Conservation (phyloP, 2,113 vertebrate genomes). For the Cyanoliseus patagonus region DNA sequence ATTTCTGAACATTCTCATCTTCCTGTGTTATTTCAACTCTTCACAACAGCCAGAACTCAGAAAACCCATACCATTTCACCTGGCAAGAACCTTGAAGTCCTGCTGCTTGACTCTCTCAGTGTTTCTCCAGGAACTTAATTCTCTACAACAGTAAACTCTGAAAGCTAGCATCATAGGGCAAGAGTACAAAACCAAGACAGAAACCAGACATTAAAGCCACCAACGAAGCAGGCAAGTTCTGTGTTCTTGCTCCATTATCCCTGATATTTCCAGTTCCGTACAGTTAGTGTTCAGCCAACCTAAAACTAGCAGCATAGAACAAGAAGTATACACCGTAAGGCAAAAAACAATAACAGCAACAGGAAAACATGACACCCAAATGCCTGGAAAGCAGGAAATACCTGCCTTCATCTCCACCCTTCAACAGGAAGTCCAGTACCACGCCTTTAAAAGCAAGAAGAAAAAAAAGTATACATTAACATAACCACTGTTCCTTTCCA, state of each 20-base stretch:
- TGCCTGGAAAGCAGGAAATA: constrained; percentile 16
- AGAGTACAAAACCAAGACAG: background rate
- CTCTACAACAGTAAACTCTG: background rate
- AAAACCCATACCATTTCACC: background rate
- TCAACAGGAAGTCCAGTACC: background rate
- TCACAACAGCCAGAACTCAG: background rate
- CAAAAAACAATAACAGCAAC: background rate
- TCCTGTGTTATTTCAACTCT: background rate
- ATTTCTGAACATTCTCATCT: background rate
- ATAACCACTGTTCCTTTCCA: background rate
- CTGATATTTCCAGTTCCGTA: background rate
- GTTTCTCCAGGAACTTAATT: background rate
- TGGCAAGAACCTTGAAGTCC: background rate
- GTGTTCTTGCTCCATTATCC: background rate
- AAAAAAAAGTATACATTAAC: background rate
- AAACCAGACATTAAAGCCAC: background rate
- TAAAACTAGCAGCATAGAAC: background rate
- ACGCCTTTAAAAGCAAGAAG: background rate
- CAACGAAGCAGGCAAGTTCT: background rate
- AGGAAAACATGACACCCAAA: background rate
- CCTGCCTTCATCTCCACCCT: background rate
- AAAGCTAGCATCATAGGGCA: background rate
- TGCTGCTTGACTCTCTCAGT: background rate
- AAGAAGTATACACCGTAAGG: background rate
- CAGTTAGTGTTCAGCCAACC: background rate